Conservation (phyloP, 2,888 invertebrate species). For the Neoaliturus tenellus region DNA sequence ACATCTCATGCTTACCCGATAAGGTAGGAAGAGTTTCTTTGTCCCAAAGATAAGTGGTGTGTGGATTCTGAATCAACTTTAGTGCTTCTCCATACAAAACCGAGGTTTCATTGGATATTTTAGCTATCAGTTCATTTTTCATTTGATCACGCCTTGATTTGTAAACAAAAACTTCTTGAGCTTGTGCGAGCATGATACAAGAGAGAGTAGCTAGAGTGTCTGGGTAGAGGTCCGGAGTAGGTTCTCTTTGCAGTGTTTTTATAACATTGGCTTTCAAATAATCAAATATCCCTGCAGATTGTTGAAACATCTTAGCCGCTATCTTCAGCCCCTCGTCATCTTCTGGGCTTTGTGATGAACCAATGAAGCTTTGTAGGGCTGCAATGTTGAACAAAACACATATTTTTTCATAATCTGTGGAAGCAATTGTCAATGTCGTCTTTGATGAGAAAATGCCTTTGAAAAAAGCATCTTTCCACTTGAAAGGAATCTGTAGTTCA, state of each 20-base stretch:
- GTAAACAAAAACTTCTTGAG: conserved; percentile 97
- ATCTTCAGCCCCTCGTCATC: conserved; percentile 95
- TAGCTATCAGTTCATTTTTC: conserved; percentile 95
- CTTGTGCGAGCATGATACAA: conserved; percentile 97
- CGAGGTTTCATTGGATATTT: conserved; percentile 93
- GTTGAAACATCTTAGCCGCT: conserved; percentile 93
- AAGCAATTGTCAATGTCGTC: conserved; percentile 73
- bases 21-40: conserved; percentile 89
- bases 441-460: conserved; percentile 93
- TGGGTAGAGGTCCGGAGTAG: conserved; percentile 96
- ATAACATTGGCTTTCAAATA: conserved; percentile 89
- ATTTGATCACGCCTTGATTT: conserved; percentile 96
- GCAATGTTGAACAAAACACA: conserved; percentile 98
- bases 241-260: conserved; percentile 93
- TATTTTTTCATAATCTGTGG: conserved; percentile 91
- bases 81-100: conserved; percentile 95
- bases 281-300: conserved; percentile 92
- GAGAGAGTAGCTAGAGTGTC: conserved; percentile 93
- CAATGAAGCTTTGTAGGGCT: conserved; percentile 93
- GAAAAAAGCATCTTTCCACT: conserved; percentile 99
- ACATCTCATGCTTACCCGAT: conserved; percentile 90
- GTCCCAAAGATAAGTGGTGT: conserved; percentile 91
- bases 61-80: conserved; percentile 87
- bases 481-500: conserved; percentile 97
- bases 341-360: conserved; percentile 89